Percentiles rank a stretch among this genome's conserved stretches.
Evolutionary conservation across 2,797 vertebrate genomes (phyloP).

Genomic region (Rhadinocentrus ornatus): DNA sequence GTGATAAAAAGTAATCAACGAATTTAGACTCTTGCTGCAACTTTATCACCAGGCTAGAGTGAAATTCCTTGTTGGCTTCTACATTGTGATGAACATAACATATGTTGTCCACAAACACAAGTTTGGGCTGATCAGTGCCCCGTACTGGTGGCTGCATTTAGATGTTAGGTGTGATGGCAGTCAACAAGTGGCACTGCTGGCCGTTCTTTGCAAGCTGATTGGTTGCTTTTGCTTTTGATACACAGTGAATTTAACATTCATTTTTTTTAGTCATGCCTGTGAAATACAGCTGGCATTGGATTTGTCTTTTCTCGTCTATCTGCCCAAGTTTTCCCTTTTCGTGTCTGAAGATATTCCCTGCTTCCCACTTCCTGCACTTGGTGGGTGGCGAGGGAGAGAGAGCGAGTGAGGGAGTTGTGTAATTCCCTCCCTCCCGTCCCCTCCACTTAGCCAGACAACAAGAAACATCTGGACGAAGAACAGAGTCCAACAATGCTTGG

Average conservation of each 20-base stretch:
- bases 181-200: background rate
- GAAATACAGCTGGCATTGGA: conserved; percentile 13
- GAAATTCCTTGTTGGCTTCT: too few relatives aligned
- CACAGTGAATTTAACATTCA: background rate
- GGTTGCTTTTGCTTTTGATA: background rate
- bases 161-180: background rate
- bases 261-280: background rate
- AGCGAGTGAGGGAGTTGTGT: conserved; percentile 58
- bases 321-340: conserved; percentile 27
- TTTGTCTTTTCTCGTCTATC: conserved; percentile 33
- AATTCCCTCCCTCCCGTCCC: conserved; percentile 58
- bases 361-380: conserved; percentile 59
- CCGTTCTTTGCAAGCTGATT: background rate
- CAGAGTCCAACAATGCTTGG: conserved; percentile 74
- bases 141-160: background rate
- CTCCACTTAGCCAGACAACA: conserved; percentile 74
- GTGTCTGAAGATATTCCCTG: conserved; percentile 27
- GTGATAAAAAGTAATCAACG: too few relatives aligned
- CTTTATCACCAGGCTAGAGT: too few relatives aligned
- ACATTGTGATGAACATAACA: too few relatives aligned
- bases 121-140: background rate
- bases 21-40: too few relatives aligned
- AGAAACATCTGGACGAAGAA: conserved; percentile 85
- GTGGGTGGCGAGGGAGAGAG: conserved; percentile 24
- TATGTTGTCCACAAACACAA: background rate